A percentile compares a stretch with the other conserved stretches of the same genome.
Evolutionary conservation across 1,140 invertebrate genomes (phyloP).

Genomic region (Megalonaias nervosa): DNA sequence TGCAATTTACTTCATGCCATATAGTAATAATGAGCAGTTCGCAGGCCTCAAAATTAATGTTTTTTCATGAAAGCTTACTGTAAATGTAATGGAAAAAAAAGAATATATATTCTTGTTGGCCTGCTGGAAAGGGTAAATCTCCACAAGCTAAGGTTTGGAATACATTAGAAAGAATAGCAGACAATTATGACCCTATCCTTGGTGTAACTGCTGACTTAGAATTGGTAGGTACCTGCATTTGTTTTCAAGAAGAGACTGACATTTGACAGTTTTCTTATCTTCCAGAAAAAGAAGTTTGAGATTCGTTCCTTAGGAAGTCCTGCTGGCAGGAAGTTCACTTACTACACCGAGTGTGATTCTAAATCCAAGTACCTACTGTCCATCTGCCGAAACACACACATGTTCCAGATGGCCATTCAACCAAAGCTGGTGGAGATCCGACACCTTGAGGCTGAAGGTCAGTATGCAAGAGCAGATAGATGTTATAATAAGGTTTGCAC

Average conservation of each 20-base stretch:
- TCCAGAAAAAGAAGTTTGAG: conserved; percentile 94
- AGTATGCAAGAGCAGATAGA: background rate
- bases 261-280: conserved; percentile 46
- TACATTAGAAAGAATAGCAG: no score
- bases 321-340: conserved; percentile 81
- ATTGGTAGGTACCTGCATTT: no score
- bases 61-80: no score
- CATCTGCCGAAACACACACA: conserved; percentile 92
- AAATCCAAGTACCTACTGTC: conserved; percentile 91
- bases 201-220: no score
- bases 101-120: no score
- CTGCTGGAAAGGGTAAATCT: no score
- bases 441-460: conserved; percentile 83
- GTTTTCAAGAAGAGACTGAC: background rate
- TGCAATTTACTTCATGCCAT: no score
- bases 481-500: no score
- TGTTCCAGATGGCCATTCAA: conserved; percentile 94
- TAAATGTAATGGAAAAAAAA: no score
- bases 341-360: conserved; percentile 92
- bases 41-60: no score
- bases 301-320: conserved; percentile 86
- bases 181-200: background rate
- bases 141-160: no score
- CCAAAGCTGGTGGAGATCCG: conserved; percentile 85
- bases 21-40: no score